Evolutionary conservation across 1,140 invertebrate genomes (phyloP).

Genomic region (Drosophila biarmipes): DNA sequence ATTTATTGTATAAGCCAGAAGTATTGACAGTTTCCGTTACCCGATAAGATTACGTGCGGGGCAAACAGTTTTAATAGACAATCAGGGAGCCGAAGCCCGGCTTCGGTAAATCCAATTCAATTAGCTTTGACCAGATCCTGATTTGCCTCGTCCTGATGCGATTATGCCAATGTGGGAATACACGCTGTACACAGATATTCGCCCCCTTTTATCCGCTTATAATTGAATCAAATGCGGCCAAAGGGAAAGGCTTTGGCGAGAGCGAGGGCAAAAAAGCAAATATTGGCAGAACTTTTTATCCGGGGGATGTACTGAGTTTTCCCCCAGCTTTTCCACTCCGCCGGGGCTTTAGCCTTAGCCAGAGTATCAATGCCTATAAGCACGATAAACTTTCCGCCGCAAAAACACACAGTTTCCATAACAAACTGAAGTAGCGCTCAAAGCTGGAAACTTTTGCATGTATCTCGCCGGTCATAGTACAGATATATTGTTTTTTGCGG

Average conservation of each 20-base stretch:
- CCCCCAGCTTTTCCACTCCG: conserved; percentile 16
- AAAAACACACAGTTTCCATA: conserved; percentile 26
- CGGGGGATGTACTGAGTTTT: conserved; percentile 56
- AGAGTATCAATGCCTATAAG: conserved; percentile 11
- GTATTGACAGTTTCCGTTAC: conserved; percentile 49
- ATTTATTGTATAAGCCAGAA: conserved; percentile 18
- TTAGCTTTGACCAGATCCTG: conserved; percentile 49
- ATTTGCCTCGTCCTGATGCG: conserved; percentile 21
- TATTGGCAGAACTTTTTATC: conserved; percentile 74
- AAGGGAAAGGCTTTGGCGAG: conserved; percentile 16
- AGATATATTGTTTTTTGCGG: conserved; percentile 36
- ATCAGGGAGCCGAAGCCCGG: conserved; percentile 40
- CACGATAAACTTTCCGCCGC: conserved; percentile 36
- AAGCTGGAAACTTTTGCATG: conserved; percentile 36
- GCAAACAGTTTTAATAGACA: conserved; percentile 42
- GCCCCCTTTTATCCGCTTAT: conserved; percentile 65
- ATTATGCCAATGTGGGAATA: conserved; percentile 38
- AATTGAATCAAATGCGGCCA: conserved; percentile 74
- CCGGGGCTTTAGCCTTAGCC: conserved; percentile 10
- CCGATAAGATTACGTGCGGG: conserved; percentile 56
- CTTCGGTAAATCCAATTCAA: conserved; percentile 66
- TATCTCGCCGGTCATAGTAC: conserved; percentile 10
- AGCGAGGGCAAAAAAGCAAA: conserved; percentile 55
- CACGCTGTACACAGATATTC: conserved; percentile 18
- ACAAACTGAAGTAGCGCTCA: conserved; percentile 34